Evolutionary conservation across 2,888 invertebrate genomes (phyloP).

Genomic region (Meganola albula): DNA sequence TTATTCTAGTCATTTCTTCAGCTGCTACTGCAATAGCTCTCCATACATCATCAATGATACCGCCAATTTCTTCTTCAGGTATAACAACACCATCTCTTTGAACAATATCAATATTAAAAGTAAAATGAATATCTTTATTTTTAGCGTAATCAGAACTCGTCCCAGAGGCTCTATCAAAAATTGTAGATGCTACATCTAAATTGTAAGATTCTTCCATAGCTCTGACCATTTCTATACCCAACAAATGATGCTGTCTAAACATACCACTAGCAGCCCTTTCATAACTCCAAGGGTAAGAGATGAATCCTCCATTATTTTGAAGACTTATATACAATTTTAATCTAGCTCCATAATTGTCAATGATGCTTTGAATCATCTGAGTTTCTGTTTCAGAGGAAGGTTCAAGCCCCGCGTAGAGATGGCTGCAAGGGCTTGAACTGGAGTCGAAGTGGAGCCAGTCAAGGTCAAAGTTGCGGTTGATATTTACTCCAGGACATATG

Average conservation of each 20-base stretch:
- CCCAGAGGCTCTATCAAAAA: conserved; percentile 53
- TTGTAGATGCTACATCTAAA: conserved; percentile 44
- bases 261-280: conserved; percentile 63
- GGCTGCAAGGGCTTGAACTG: conserved; percentile 78
- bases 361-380: conserved; percentile 70
- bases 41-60: conserved; percentile 52
- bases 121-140: conserved; percentile 38
- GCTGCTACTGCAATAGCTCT: conserved; percentile 45
- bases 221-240: conserved; percentile 45
- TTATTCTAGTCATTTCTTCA: conserved; percentile 24
- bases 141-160: conserved; percentile 55
- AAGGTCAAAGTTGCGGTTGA: conserved; percentile 86
- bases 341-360: conserved; percentile 62
- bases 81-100: conserved; percentile 45
- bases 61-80: conserved; percentile 43
- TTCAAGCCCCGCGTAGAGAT: conserved; percentile 78
- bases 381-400: conserved; percentile 84
- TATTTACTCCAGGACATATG: conserved; percentile 82
- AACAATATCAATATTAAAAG: conserved; percentile 50
- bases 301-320: conserved; percentile 84
- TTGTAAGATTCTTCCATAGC: conserved; percentile 39
- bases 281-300: conserved; percentile 84
- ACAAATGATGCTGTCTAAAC: conserved; percentile 47
- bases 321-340: conserved; percentile 82
- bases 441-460: conserved; percentile 82